A percentile compares a stretch with the other conserved stretches of the same genome.
These are phyloP conservation scores for Percopsis omiscomaycus DNA, from an alignment of 2,797 vertebrate genomes.

Conservation along the genomic window DNA sequence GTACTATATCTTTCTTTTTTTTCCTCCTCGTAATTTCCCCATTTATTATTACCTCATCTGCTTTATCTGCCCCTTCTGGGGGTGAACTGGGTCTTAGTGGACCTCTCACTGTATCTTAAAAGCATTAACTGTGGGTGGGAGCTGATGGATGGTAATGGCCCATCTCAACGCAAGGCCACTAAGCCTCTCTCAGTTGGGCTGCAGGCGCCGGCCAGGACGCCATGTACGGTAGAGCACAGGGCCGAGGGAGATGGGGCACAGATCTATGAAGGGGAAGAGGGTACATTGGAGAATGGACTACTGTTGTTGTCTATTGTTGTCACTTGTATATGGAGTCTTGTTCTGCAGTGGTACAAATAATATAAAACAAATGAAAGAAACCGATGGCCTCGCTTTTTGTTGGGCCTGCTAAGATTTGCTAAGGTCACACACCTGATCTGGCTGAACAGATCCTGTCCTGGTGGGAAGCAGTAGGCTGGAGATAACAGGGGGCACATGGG, in stretches of 20 bases:
- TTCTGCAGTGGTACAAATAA: no score
- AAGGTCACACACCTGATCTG: not conserved
- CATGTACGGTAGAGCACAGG: constrained; percentile 40
- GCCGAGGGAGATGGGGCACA: constrained; percentile 58
- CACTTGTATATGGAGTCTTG: no score
- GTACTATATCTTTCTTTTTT: constrained; percentile 41
- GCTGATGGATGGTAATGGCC: constrained; percentile 75
- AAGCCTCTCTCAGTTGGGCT: constrained; percentile 65
- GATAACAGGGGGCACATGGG: constrained; percentile 35
- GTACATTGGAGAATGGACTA: not conserved
- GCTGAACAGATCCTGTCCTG: constrained; percentile 20
- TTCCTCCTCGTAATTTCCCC: constrained; percentile 63
- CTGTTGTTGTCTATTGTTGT: not conserved
- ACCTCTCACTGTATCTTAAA: constrained; percentile 73
- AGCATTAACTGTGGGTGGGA: constrained; percentile 72
- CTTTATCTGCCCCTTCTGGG: constrained; percentile 69
- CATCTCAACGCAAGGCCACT: constrained; percentile 62
- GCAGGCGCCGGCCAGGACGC: constrained; percentile 62
- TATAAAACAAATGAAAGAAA: no score
- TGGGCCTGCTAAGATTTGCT: not conserved
- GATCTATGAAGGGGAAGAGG: constrained; percentile 32
- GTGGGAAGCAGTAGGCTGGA: constrained; percentile 13
- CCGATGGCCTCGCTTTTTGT: no score
- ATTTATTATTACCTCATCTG: constrained; percentile 76
- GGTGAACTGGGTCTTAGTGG: constrained; percentile 61